Evolutionary conservation across 2,888 invertebrate species (phyloP).

Genomic region (Molorchus minor): DNA sequence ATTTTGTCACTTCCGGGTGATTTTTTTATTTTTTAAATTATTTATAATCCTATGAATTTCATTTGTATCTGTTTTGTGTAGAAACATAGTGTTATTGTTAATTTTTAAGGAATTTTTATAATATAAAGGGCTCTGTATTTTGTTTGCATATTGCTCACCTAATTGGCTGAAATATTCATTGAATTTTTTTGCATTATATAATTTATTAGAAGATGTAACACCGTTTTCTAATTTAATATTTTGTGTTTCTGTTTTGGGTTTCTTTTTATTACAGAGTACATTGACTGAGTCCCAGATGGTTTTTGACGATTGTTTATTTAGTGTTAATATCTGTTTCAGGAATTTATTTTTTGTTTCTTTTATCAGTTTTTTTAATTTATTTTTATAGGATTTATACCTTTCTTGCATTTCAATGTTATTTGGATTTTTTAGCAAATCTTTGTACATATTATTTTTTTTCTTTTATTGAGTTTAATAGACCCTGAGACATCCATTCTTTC

Average conservation of each 20-base stretch:
- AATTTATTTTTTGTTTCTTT: conserved; percentile 1
- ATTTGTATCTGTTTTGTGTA: too few relatives aligned
- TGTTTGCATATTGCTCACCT: too few relatives aligned
- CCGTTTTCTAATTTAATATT: conserved; percentile 2
- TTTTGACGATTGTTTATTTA: conserved; percentile 2
- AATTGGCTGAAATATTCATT: too few relatives aligned
- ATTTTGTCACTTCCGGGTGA: too few relatives aligned
- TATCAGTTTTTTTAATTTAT: conserved; percentile 8
- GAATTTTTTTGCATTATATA: too few relatives aligned
- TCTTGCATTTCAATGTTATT: not conserved
- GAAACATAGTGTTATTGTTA: too few relatives aligned
- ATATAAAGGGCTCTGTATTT: too few relatives aligned
- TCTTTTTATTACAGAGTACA: conserved; percentile 12
- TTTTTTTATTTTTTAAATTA: too few relatives aligned
- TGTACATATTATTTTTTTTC: conserved; percentile 5
- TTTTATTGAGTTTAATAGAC: conserved; percentile 1
- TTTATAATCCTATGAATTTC: too few relatives aligned
- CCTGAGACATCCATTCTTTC: conserved; percentile 8
- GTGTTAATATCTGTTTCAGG: not conserved
- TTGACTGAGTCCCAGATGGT: not conserved
- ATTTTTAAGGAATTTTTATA: too few relatives aligned
- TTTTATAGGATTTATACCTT: conserved; percentile 8
- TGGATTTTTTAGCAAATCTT: conserved; percentile 7
- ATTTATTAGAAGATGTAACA: too few relatives aligned
- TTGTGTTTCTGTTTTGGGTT: conserved; percentile 7